Evolutionary conservation across 1,140 invertebrate species (phyloP).

Genomic region (Drosophila elegans): DNA sequence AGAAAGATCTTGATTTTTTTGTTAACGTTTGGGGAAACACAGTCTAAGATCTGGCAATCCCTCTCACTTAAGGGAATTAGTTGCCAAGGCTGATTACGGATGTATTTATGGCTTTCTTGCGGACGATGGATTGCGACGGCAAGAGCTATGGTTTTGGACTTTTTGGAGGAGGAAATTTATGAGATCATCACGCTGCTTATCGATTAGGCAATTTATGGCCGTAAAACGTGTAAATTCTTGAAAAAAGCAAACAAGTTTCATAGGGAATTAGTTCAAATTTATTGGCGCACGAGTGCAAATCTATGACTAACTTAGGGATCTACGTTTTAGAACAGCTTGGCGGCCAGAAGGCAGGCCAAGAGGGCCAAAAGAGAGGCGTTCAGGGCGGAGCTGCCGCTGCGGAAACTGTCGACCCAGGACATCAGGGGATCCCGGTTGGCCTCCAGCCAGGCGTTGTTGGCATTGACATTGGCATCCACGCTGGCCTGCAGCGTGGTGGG

Average conservation of each 20-base stretch:
- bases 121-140: background rate
- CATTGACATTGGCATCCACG: slow-evolving; percentile 53
- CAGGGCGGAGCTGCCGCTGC: slow-evolving; percentile 58
- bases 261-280: slow-evolving; percentile 19
- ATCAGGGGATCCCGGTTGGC: slow-evolving; percentile 66
- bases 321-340: slow-evolving; percentile 61
- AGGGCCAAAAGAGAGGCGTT: slow-evolving; percentile 53
- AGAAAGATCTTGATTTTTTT: background rate
- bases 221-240: slow-evolving; percentile 38
- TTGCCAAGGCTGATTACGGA: slow-evolving; percentile 29
- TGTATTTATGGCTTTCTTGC: slow-evolving; percentile 11
- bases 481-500: slow-evolving; percentile 40
- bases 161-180: slow-evolving; percentile 29
- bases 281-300: slow-evolving; percentile 17
- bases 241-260: slow-evolving; percentile 4
- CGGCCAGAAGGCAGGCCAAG: slow-evolving; percentile 40
- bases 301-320: slow-evolving; percentile 28
- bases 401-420: slow-evolving; percentile 46
- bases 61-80: slow-evolving; percentile 1
- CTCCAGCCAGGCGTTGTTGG: slow-evolving; percentile 64
- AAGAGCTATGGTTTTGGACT: background rate
- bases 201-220: slow-evolving; percentile 8
- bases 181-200: slow-evolving; percentile 13
- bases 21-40: background rate
- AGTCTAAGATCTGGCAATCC: background rate